Evolutionary conservation across 2,888 invertebrate genomes (phyloP).

Genomic region (Rotaria macrura): DNA sequence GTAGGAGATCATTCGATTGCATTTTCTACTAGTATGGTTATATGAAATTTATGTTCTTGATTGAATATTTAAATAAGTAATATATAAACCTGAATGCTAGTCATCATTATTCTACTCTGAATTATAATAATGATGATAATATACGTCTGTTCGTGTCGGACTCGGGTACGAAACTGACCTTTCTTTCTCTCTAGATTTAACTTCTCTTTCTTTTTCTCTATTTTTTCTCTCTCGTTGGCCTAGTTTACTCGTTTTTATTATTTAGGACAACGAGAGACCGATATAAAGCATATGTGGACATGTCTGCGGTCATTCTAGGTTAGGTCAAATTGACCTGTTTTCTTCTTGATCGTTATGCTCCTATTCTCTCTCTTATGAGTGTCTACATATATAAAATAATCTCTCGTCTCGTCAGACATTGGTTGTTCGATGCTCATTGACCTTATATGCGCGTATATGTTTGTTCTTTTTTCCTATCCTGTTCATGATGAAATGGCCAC

Average conservation of each 20-base stretch:
- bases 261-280: background rate
- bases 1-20: background rate
- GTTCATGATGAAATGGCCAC: background rate
- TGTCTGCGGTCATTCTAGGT: background rate
- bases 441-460: background rate
- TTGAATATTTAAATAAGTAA: background rate
- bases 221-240: background rate
- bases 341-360: background rate
- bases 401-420: background rate
- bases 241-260: background rate
- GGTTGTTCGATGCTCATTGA: background rate
- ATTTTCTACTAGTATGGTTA: background rate
- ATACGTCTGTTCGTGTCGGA: background rate
- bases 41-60: background rate
- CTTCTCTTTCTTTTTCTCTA: background rate
- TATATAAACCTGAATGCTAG: background rate
- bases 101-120: background rate
- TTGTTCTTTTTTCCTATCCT: background rate
- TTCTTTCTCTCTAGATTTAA: background rate
- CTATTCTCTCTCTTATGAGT: background rate
- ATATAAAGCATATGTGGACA: background rate
- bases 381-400: background rate
- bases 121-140: background rate
- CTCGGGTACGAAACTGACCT: conserved; percentile 1
- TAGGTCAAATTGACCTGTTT: background rate